Conservation (phyloP, 2,888 invertebrate species). For the Euproctis similis region DNA sequence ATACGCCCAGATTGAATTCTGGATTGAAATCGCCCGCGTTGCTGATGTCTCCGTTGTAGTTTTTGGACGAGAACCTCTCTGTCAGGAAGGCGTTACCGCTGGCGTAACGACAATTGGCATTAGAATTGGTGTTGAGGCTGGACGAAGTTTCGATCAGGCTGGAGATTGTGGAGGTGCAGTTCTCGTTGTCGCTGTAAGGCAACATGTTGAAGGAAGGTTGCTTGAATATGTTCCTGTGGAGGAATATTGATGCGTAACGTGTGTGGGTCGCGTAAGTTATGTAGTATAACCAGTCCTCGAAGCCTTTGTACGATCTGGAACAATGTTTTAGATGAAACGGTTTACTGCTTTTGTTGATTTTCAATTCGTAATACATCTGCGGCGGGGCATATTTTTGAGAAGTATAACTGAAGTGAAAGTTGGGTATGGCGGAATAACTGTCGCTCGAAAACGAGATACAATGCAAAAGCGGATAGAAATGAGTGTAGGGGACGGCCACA, state of each 20-base stretch:
- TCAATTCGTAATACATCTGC: no score
- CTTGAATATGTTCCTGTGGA: conserved; percentile 83
- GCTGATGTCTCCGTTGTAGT: conserved; percentile 71
- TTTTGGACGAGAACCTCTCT: conserved; percentile 80
- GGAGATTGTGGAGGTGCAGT: conserved; percentile 69
- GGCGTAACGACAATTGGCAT: conserved; percentile 79
- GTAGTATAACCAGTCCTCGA: conserved; percentile 88
- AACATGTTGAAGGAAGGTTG: conserved; percentile 71
- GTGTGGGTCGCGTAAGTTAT: conserved; percentile 86
- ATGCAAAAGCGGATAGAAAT: no score
- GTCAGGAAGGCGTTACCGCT: conserved; percentile 83
- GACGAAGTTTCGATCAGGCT: conserved; percentile 73
- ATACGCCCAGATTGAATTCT: conserved; percentile 87
- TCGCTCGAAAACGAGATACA: no score
- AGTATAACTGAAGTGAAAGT: no score
- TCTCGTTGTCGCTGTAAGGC: conserved; percentile 67
- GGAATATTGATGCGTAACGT: conserved; percentile 84
- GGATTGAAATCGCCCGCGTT: conserved; percentile 78
- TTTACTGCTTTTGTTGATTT: no score
- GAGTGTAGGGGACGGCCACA: no score
- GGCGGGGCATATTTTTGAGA: no score
- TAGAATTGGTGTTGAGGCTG: conserved; percentile 63
- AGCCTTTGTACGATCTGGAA: conserved; percentile 83
- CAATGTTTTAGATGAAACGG: not conserved
- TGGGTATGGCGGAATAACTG: no score